These are phyloP conservation scores for Coracopsis vasa DNA, from an alignment of 2,113 vertebrate species.

Conservation along the genomic window DNA sequence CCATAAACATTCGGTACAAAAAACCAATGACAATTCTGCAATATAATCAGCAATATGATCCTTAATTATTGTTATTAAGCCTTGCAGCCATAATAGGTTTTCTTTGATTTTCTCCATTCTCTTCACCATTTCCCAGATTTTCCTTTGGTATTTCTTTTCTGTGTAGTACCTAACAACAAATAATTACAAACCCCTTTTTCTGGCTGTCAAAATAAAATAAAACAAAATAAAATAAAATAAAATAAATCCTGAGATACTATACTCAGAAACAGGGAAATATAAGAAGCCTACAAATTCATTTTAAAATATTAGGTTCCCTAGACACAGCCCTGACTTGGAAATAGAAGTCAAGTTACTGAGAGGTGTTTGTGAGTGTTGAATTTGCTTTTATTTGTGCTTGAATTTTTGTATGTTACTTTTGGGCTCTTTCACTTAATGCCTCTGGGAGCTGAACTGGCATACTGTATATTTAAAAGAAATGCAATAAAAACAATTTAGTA, in stretches of 20 bases:
- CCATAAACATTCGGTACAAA: not conserved
- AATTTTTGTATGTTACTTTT: conserved; percentile 42
- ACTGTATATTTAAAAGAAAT: conserved; percentile 30
- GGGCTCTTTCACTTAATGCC: conserved; percentile 3
- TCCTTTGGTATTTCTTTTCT: not conserved
- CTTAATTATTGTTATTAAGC: conserved; percentile 33
- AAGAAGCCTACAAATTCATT: not conserved
- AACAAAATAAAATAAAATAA: not conserved
- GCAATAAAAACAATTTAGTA: conserved; percentile 40
- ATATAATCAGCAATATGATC: not conserved
- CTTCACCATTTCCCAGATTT: not conserved
- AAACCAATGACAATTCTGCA: not conserved
- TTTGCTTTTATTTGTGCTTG: conserved; percentile 23
- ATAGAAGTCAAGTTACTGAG: not conserved
- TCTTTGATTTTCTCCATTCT: conserved; percentile 2
- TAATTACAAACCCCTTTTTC: not conserved
- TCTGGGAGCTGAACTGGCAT: conserved; percentile 36
- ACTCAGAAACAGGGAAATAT: not conserved
- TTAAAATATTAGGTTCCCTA: not conserved
- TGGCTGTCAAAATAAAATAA: not conserved
- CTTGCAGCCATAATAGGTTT: not conserved
- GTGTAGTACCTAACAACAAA: not conserved
- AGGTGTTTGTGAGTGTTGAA: not conserved
- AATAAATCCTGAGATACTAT: not conserved
- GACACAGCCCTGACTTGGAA: not conserved